These are phyloP conservation scores for Aplochiton taeniatus DNA, from an alignment of 2,797 vertebrate genomes.

Conservation along the genomic window DNA sequence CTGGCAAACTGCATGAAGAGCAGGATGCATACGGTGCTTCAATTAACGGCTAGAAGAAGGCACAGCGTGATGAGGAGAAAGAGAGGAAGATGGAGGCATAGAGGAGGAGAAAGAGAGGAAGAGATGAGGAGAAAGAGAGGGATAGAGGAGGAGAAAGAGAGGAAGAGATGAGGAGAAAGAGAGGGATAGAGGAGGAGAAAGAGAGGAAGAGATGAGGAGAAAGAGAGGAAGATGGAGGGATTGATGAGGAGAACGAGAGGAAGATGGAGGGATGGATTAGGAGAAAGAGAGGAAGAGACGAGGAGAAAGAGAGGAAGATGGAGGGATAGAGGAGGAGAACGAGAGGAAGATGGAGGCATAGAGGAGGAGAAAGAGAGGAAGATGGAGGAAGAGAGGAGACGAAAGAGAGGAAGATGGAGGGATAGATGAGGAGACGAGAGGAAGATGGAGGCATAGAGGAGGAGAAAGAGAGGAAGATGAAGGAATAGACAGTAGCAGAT, in stretches of 20 bases:
- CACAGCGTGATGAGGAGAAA: not conserved
- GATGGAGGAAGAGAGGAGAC: not conserved
- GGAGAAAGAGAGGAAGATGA: too few species aligned
- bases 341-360: too few species aligned
- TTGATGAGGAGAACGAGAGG: too few species aligned
- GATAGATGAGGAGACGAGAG: not conserved
- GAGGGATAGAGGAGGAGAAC: too few species aligned
- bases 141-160: not conserved
- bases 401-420: not conserved
- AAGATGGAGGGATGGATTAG: too few species aligned
- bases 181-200: not conserved
- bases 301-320: not conserved
- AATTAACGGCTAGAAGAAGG: not conserved
- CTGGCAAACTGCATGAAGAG: slow-evolving; percentile 10
- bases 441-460: too few species aligned
- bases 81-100: not conserved
- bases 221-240: not conserved
- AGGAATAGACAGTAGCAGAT: too few species aligned
- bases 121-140: not conserved
- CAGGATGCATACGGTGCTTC: not conserved
- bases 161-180: not conserved
- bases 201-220: not conserved
- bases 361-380: too few species aligned
- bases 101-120: not conserved
- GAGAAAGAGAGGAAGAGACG: too few species aligned